Base-by-base conservation (phyloP, 30 jellyfish, hydroid and myxozoan species). In the Chironex yamaguchii region DNA sequence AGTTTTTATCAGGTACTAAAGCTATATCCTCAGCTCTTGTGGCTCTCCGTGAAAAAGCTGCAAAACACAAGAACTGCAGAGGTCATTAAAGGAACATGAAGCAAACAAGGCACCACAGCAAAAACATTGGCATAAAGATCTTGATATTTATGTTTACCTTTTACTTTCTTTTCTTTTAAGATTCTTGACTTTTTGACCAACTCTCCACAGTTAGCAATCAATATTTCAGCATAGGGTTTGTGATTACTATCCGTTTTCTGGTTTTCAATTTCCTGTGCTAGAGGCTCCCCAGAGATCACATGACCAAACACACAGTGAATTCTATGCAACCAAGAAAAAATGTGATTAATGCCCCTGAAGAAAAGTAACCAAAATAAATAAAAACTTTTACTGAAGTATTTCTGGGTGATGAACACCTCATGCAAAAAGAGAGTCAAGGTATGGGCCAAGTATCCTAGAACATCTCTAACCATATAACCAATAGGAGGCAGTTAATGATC, bases 261-360 rank as follows among this genome's bases (percentile, higher is more conserved):
- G 53, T 73, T 93, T 72, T 96, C 99, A n/a, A 96, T 52, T 31
- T 84, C 98, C 12, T 90, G 84, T 31, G 89, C 71, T 20, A 96
- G n/a, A 4, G 83, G 97, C 30, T 93, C 83, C 1, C 99, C 99
- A 48, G 95, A 58, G 24, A 96, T 66, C 24, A 89, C 98, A 85
- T 89, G 99, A 1, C 99, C 99, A 73, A 91, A 96, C 25, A 96
- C 91, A 17, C 89, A 92, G 68, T 96, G 99, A 52, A 90, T 81
- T 29, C 99, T 96, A 53, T 1, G 77, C 51, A 64, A 29, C 26
- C 52, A 31, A 67, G n/a, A 36, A 1, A 49, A 23, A 17, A 42
- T 42, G 58, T 42, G 58, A 42, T 42, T n/a, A n/a, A n/a, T n/a
- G n/a, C n/a, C n/a, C n/a, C n/a, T n/a, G n/a, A n/a, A n/a, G n/a